Percentiles rank a stretch among this genome's conserved stretches.
These are phyloP conservation scores for Cryptotermes secundus DNA, from an alignment of 1,140 invertebrate genomes.

Conservation along the genomic window DNA sequence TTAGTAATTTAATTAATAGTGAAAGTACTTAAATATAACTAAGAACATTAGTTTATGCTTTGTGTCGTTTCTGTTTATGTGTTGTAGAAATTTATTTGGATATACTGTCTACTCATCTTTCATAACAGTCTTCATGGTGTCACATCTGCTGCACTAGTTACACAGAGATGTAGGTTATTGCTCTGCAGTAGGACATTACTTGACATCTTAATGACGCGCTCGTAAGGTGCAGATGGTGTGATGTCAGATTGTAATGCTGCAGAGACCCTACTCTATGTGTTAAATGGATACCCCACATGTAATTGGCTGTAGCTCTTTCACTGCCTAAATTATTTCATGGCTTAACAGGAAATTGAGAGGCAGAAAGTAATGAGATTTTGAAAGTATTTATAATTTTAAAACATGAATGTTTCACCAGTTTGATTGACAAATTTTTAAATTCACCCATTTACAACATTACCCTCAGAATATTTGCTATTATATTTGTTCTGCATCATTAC, in stretches of 20 bases:
- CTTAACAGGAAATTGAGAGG: not conserved
- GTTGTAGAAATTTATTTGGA: not conserved
- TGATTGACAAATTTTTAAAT: not conserved
- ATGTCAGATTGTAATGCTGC: not conserved
- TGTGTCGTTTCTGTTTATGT: not conserved
- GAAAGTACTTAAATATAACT: conserved; percentile 8
- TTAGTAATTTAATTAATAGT: conserved; percentile 17
- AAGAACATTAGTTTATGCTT: not conserved
- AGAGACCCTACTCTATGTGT: not conserved
- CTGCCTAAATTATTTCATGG: not conserved
- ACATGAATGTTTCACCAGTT: not conserved
- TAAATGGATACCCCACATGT: not conserved
- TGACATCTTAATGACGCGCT: not conserved
- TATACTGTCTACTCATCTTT: not conserved
- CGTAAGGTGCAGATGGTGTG: not conserved
- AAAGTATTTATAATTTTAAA: not conserved
- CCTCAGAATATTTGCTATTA: not conserved
- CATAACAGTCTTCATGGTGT: not conserved
- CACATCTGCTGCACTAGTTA: not conserved
- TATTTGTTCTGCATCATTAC: not conserved
- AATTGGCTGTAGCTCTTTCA: not conserved
- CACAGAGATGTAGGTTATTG: not conserved
- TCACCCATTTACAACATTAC: not conserved
- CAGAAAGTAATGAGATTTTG: not conserved
- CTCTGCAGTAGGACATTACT: not conserved